Evolutionary conservation across 1,140 invertebrate species (phyloP), one percentile per base, ranked within the genome.

Genomic region (Tenebrio molitor): DNA sequence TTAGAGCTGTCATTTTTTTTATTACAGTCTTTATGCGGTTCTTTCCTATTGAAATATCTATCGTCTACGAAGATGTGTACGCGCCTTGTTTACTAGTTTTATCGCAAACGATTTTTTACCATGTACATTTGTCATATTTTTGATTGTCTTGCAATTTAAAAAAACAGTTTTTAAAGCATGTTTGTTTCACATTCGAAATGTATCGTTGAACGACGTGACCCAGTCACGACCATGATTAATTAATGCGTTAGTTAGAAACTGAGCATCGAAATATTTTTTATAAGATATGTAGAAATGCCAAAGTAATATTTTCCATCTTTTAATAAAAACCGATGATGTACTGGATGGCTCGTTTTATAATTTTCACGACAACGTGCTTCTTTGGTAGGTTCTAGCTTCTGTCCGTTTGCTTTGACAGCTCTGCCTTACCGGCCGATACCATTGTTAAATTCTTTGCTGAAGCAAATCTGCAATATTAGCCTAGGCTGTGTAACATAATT

Each of bases 401-500:
- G 10, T 58, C 1, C 23, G 5, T 14, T 14, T 29, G 50, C 50
- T 50, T 66, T 42, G 64, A 63, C 42, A 71, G 53, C 53, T 64
- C 25, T 39, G 25, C 41, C n/a, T 36, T 39, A 21, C 19, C 46
- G 25, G 66, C 36, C 64, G 69, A 44, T 63, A 39, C 17, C 69
- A 72, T 58, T 21, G 50, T 65, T 50, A 74, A 34, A 66, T 64
- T 53, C 16, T 53, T 67, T 58, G 50, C 50, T 58, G 15, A 58
- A 58, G 50, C 50, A 36, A 69, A 10, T 67, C 12, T 75, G 73
- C 75, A 76, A 76, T 76, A 74, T 74, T 71, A 71, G 72, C 68
- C 64, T 77, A 74, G 73, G 73, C 74, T 79, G 76, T 77, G 71
- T 76, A 71, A 41, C 33, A 44, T 74, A 74, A 50, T 67, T 65